phyloP scores from a whole-genome alignment of 2,113 vertebrate genomes.

The Phalacrocorax carbo region DNA sequence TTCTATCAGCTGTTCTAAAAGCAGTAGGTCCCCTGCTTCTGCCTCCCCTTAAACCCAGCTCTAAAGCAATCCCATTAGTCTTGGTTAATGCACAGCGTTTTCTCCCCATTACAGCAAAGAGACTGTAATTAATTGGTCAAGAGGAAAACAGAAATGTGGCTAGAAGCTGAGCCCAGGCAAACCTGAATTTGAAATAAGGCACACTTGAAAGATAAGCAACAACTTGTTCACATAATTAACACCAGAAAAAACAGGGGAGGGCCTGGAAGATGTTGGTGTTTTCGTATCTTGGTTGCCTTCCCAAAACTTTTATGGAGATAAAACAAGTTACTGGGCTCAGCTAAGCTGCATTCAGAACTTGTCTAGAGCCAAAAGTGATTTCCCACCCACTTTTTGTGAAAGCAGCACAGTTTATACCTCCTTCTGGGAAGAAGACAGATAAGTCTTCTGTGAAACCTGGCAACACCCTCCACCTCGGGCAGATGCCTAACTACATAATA shows the following conservation, averaged over 20 bases:
- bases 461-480: background rate
- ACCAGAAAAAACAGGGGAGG: background rate
- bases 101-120: background rate
- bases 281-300: background rate
- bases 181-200: background rate
- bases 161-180: background rate
- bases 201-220: background rate
- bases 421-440: background rate
- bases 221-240: background rate
- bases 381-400: background rate
- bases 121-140: background rate
- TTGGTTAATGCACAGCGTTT: background rate
- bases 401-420: background rate
- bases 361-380: background rate
- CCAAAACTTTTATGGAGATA: background rate
- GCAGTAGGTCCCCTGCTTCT: background rate
- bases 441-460: background rate
- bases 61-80: background rate
- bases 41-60: background rate
- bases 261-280: background rate
- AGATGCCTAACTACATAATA: background rate
- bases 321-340: background rate
- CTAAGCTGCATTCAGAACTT: background rate
- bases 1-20: background rate
- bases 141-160: background rate